These are phyloP conservation scores for Pyxicephalus adspersus DNA, from an alignment of 2,113 vertebrate species.

Conservation along the genomic window DNA sequence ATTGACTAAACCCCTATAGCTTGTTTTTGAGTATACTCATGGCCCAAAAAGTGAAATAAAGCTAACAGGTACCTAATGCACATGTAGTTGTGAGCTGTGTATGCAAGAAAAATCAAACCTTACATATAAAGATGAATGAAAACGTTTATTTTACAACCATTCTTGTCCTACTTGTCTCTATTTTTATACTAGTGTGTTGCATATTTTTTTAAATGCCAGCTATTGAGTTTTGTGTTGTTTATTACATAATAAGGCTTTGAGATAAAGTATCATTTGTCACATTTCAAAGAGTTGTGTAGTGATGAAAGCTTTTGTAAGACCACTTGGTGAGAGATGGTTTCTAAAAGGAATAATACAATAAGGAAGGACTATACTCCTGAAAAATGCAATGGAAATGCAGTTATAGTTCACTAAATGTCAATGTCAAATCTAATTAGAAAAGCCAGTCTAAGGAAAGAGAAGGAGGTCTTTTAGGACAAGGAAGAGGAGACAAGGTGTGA, in stretches of 20 bases:
- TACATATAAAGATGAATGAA: too few relatives aligned
- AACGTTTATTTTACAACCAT: too few relatives aligned
- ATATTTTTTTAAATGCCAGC: neutral
- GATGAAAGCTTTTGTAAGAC: neutral
- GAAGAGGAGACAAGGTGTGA: conserved; percentile 47
- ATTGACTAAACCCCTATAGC: too few relatives aligned
- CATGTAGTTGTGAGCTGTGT: too few relatives aligned
- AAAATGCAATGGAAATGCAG: conserved; percentile 38
- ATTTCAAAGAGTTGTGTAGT: neutral
- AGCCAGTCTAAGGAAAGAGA: conserved; percentile 28
- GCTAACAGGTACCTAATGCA: too few relatives aligned
- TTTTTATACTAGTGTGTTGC: too few relatives aligned
- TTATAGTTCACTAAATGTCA: conserved; percentile 54
- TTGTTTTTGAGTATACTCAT: too few relatives aligned
- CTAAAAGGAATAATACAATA: conserved; percentile 36
- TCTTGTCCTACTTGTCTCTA: too few relatives aligned
- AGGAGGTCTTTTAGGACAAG: conserved; percentile 42
- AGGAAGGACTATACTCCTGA: conserved; percentile 1
- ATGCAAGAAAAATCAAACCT: too few relatives aligned
- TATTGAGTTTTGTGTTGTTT: neutral
- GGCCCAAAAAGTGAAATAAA: too few relatives aligned
- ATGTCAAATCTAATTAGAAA: conserved; percentile 53
- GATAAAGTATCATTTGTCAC: neutral
- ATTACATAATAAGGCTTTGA: neutral
- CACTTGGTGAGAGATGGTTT: conserved; percentile 10